phyloP scores from a whole-genome alignment of 2,797 vertebrate species.

The Ammospiza maritima region DNA sequence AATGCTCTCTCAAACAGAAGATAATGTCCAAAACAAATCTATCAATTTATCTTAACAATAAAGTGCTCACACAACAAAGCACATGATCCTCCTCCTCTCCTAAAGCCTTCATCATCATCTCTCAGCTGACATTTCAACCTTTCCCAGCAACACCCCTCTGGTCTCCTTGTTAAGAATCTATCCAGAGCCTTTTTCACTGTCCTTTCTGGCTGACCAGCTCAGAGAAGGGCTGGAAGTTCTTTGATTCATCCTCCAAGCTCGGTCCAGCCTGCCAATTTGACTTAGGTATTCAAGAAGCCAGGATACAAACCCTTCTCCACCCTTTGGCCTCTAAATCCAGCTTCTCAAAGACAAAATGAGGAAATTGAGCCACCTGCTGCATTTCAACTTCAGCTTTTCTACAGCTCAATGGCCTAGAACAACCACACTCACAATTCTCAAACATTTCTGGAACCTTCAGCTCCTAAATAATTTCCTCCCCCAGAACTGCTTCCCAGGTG shows the following conservation, averaged over 20 bases:
- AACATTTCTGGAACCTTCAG: not conserved
- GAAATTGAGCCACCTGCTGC: slow-evolving; percentile 26
- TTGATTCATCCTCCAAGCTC: not conserved
- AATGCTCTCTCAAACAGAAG: not conserved
- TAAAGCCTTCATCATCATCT: not conserved
- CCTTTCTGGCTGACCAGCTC: not conserved
- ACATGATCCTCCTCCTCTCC: not conserved
- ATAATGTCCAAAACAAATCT: not conserved
- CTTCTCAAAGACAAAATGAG: not conserved
- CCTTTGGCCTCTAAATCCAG: not conserved
- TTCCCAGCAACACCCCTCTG: not conserved
- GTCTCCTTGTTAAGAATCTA: not conserved
- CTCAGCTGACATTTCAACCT: not conserved
- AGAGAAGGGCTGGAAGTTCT: not conserved
- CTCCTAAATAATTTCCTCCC: not conserved
- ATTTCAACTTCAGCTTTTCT: not conserved
- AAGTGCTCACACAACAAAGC: not conserved
- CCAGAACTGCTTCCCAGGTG: not conserved
- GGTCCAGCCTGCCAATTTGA: not conserved
- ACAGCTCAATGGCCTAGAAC: not conserved
- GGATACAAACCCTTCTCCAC: not conserved
- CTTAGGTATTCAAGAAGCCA: not conserved
- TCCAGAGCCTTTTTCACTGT: not conserved
- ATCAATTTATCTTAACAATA: not conserved
- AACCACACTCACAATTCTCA: not conserved